Conservation (phyloP, 1,140 invertebrate species). For the Drosophila simulans region DNA sequence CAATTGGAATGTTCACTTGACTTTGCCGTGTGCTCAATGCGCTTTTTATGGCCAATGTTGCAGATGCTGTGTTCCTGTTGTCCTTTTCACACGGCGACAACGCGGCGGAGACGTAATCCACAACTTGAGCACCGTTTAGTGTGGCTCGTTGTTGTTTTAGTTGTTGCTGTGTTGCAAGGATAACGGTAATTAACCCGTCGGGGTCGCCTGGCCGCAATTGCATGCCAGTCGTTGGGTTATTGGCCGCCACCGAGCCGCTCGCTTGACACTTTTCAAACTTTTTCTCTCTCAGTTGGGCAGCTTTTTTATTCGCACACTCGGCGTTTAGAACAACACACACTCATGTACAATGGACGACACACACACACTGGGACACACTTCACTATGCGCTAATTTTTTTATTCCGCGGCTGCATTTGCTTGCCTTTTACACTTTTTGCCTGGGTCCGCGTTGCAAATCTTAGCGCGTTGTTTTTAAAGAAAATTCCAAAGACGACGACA, state of each 20-base stretch:
- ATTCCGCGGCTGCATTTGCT: slow-evolving; percentile 48
- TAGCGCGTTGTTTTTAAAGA: slow-evolving; percentile 53
- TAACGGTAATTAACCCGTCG: slow-evolving; percentile 77
- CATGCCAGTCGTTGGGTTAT: slow-evolving; percentile 63
- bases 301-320: slow-evolving; percentile 36
- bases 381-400: slow-evolving; percentile 67
- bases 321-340: slow-evolving; percentile 6
- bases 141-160: slow-evolving; percentile 4
- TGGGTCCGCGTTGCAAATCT: slow-evolving; percentile 39
- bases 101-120: slow-evolving; percentile 54
- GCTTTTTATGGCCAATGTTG: slow-evolving; percentile 19
- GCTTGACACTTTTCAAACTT: slow-evolving; percentile 80
- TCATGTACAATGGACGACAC: slow-evolving; percentile 7
- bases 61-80: slow-evolving; percentile 24
- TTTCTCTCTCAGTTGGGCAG: slow-evolving; percentile 65
- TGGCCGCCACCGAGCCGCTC: slow-evolving; percentile 45
- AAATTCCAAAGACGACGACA: slow-evolving; percentile 53
- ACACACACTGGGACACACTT: slow-evolving; percentile 21
- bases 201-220: slow-evolving; percentile 65
- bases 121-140: slow-evolving; percentile 58
- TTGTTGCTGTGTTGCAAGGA: slow-evolving; percentile 56
- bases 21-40: slow-evolving; percentile 31
- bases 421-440: slow-evolving; percentile 46
- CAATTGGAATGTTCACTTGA: slow-evolving; percentile 68
- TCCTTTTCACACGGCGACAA: slow-evolving; percentile 52